Conservation (phyloP, 2,797 vertebrate species). For the Mus spretus region DNA sequence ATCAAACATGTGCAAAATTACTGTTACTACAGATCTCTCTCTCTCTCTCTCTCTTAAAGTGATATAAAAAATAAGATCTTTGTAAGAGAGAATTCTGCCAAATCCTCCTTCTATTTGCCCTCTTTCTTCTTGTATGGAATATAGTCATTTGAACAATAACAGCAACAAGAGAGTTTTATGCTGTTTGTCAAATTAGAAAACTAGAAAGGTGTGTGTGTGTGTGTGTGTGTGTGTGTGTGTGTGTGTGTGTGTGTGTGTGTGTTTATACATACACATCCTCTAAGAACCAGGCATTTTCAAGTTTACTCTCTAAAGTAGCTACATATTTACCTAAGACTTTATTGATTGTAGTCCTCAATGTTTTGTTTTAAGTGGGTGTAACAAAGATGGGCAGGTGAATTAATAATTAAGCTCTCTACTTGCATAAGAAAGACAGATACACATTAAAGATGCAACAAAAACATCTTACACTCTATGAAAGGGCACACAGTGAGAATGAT, state of each 20-base stretch:
- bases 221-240: too few species aligned
- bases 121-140: constrained; percentile 56
- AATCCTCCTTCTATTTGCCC: constrained; percentile 5
- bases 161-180: constrained; percentile 64
- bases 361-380: background rate
- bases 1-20: background rate
- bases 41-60: background rate
- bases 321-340: constrained; percentile 57
- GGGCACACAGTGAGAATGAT: background rate
- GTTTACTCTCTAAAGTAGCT: constrained; percentile 28
- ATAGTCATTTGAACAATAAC: constrained; percentile 17
- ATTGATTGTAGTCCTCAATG: constrained; percentile 16
- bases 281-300: constrained; percentile 17
- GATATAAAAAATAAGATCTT: constrained; percentile 5
- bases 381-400: background rate
- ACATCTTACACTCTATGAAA: constrained; percentile 18
- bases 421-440: constrained; percentile 21
- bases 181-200: constrained; percentile 27
- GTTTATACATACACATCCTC: background rate
- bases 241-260: too few species aligned
- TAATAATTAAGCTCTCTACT: constrained; percentile 34
- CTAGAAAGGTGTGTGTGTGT: background rate
- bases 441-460: constrained; percentile 69
- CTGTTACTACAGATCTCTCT: background rate
- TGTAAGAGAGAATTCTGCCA: constrained; percentile 51